Base-by-base conservation (phyloP, 2,797 vertebrate species). In the Tragopan temminckii region DNA sequence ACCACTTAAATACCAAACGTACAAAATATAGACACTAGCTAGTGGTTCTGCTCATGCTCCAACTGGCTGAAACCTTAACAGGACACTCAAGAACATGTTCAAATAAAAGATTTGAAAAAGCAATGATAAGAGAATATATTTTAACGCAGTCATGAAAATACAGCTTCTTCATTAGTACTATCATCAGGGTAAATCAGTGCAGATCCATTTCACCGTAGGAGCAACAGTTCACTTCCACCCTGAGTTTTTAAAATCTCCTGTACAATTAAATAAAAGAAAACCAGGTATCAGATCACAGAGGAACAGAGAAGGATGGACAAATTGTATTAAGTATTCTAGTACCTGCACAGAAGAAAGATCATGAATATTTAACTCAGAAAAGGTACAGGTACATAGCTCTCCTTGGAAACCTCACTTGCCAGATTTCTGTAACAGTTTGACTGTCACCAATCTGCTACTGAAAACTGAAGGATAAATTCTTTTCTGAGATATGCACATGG, bases 361-460 rank as follows among this genome's bases (percentile, higher is more conserved):
- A 66, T 70, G 59, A 87, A 90, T 79, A 74, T 61, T 90, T 82
- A 81, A 81, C 58, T 77, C 43, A 50, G 45, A 88, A 77, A 62
- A 90, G 43, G 40, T 74, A 85, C 6, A 82, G 58, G 74, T 74
- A 48, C n/a, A 8, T 68, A 55, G 81, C 61, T 77, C 74, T 80
- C 53, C 53, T 88, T 72, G 88, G 83, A 82, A 95, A 90, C 7
- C 16, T 78, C 25, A 66, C 83, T 86, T 89, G 74, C 52, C 58
- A 2, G 79, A 82, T 77, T 93, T 94, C 80, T 87, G n/a, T 53
- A 93, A 48, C 31, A 36, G 71, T 40, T 86, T 83, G 67, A 70
- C 36, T 84, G 80, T 63, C 77, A 52, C 43, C 78, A 58, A 42
- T 48, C 67, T 31, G 45, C 50, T 79, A 70, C 57, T 35, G 48